These are phyloP conservation scores for Gila robusta DNA, from an alignment of 2,797 vertebrate species.

Conservation along the genomic window DNA sequence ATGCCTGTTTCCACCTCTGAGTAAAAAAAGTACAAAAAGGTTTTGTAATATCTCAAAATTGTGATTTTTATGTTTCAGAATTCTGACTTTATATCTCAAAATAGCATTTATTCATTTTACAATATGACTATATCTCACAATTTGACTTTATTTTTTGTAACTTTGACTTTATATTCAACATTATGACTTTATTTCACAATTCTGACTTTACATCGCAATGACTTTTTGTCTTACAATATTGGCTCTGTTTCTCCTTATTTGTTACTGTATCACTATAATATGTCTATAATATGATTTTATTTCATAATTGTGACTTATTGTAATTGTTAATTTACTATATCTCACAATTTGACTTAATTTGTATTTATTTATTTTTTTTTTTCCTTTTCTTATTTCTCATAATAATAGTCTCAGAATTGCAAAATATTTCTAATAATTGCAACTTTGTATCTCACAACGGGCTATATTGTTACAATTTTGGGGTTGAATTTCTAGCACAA, in stretches of 20 bases:
- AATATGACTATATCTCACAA: background rate
- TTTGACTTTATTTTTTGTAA: background rate
- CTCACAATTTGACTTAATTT: background rate
- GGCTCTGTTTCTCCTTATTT: background rate
- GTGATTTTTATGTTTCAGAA: no score
- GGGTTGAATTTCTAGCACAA: background rate
- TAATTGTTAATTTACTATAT: background rate
- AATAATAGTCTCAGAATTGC: background rate
- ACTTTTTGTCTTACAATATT: background rate
- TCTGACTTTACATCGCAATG: background rate
- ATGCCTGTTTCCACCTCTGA: background rate
- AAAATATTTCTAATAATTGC: background rate
- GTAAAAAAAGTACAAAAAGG: background rate
- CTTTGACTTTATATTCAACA: background rate
- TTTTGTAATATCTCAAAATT: background rate
- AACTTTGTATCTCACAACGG: no score
- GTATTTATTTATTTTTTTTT: no score
- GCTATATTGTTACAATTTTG: background rate
- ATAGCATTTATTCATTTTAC: background rate
- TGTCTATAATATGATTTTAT: background rate
- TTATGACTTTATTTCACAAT: background rate
- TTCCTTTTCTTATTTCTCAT: background rate
- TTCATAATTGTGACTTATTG: background rate
- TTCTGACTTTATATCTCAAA: background rate
- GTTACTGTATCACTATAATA: background rate